phyloP scores from a whole-genome alignment of 2,888 invertebrate species.

The Papilio demoleus region DNA sequence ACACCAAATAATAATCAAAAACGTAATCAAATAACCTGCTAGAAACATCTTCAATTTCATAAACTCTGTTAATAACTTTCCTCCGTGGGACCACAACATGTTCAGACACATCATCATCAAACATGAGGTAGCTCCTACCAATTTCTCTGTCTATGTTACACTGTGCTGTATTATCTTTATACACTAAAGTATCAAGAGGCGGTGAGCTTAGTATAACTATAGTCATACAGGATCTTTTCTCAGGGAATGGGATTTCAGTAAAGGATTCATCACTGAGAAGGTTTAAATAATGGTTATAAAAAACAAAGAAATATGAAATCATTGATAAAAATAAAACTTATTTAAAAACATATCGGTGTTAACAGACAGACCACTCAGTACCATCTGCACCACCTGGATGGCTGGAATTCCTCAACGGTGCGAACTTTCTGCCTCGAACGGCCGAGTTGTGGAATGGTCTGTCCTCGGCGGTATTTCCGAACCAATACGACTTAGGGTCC shows the following conservation, averaged over 20 bases:
- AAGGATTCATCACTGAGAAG: constrained; percentile 61
- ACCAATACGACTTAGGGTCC: too few species aligned
- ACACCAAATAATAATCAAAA: too few species aligned
- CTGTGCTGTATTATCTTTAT: constrained; percentile 63
- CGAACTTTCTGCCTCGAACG: too few species aligned
- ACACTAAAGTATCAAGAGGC: constrained; percentile 49
- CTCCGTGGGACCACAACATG: constrained; percentile 60
- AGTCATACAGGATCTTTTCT: constrained; percentile 53
- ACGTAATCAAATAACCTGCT: constrained; percentile 61
- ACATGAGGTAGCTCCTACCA: constrained; percentile 70
- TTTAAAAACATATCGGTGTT: too few species aligned
- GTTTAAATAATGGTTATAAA: constrained; percentile 12
- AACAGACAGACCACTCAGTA: too few species aligned
- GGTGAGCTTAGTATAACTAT: constrained; percentile 51
- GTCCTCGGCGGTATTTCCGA: too few species aligned
- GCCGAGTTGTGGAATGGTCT: too few species aligned
- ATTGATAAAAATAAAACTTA: too few species aligned
- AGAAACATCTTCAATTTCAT: constrained; percentile 71
- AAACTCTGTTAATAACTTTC: constrained; percentile 55
- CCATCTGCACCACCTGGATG: too few species aligned
- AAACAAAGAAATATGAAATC: neutral
- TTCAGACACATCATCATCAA: constrained; percentile 63
- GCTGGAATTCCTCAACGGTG: too few species aligned
- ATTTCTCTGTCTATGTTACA: constrained; percentile 69
- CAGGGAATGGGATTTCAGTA: constrained; percentile 55